These are phyloP conservation scores for Drosophila repletoides DNA, from an alignment of 1,140 invertebrate species.

Conservation along the genomic window DNA sequence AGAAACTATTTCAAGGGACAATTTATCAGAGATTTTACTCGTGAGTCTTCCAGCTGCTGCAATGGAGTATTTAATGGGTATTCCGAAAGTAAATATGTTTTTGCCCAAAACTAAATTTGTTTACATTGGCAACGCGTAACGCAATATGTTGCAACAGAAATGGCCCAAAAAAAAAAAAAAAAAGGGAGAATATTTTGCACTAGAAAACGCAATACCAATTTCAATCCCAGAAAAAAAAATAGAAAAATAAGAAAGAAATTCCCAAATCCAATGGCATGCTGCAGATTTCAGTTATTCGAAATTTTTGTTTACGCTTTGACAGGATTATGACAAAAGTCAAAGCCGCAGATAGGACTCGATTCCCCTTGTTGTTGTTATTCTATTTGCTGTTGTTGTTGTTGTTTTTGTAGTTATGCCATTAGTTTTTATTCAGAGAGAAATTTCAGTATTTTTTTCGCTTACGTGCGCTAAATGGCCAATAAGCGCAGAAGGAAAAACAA, in stretches of 20 bases:
- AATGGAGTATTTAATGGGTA: neutral
- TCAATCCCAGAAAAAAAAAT: constrained; percentile 28
- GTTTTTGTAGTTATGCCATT: constrained; percentile 42
- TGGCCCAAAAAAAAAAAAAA: neutral
- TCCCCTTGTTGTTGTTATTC: constrained; percentile 14
- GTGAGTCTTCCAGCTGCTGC: neutral
- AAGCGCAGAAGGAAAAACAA: constrained; percentile 43
- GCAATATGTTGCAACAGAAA: constrained; percentile 34
- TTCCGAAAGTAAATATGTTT: constrained; percentile 23
- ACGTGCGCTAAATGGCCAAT: constrained; percentile 79
- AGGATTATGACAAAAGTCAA: constrained; percentile 69
- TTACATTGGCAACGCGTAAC: constrained; percentile 15
- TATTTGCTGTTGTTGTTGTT: constrained; percentile 23
- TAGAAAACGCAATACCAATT: constrained; percentile 26
- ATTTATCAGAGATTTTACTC: no score
- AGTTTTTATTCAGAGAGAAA: constrained; percentile 69
- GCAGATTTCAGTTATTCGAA: constrained; percentile 28
- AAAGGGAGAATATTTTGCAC: neutral
- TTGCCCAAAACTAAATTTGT: constrained; percentile 13
- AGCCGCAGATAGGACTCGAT: constrained; percentile 38
- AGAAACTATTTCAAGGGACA: no score
- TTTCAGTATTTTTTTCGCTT: constrained; percentile 65
- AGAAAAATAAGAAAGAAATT: constrained; percentile 8
- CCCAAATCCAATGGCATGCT: constrained; percentile 19
- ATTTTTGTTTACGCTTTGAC: constrained; percentile 81